phyloP scores from a whole-genome alignment of 2,888 invertebrate species.

The Hydrotaea diabolus region DNA sequence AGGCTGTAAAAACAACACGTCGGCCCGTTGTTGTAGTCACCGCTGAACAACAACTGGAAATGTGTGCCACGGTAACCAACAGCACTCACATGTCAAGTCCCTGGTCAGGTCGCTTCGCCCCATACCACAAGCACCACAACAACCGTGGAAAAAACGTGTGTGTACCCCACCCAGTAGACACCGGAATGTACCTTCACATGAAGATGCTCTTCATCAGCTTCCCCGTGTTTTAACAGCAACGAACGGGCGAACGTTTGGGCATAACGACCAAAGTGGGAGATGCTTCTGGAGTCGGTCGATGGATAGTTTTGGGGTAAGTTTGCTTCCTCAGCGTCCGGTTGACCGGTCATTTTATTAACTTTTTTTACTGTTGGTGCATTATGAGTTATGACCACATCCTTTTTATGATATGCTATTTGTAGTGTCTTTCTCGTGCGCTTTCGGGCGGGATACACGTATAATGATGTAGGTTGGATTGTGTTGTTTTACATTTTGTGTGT shows the following conservation, averaged over 20 bases:
- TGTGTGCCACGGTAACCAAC: background rate
- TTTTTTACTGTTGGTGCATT: conserved; percentile 53
- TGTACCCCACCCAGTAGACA: conserved; percentile 7
- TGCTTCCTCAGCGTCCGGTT: conserved; percentile 46
- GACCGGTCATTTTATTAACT: conserved; percentile 61
- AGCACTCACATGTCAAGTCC: conserved; percentile 17
- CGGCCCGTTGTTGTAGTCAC: background rate
- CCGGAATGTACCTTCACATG: background rate
- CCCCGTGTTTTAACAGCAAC: conserved; percentile 37
- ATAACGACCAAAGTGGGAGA: conserved; percentile 2
- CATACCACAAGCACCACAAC: background rate
- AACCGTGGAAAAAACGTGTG: background rate
- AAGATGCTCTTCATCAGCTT: background rate
- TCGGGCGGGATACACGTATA: background rate
- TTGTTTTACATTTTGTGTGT: background rate
- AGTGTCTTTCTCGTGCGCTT: background rate
- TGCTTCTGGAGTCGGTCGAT: background rate
- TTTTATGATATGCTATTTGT: conserved; percentile 21
- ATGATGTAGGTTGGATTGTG: background rate
- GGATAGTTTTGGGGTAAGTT: background rate
- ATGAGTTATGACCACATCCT: conserved; percentile 49
- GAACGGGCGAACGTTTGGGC: background rate
- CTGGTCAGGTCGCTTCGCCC: conserved; percentile 16
- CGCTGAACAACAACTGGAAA: no score
- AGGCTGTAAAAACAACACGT: conserved; percentile 56